Conservation (phyloP, 2,888 invertebrate species). For the Catocala sponsa region DNA sequence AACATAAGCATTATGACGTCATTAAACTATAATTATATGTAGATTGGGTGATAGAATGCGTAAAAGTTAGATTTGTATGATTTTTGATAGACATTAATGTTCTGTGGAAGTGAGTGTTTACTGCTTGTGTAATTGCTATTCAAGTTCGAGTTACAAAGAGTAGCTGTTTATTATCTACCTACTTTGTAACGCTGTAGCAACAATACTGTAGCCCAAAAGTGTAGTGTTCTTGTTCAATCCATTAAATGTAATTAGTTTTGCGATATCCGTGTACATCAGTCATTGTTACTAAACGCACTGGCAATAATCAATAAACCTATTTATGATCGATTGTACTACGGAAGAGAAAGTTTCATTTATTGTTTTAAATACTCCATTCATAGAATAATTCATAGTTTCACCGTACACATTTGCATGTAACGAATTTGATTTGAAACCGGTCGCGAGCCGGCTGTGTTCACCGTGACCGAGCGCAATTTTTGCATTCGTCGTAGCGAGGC, state of each 20-base stretch:
- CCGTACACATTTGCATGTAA: slow-evolving; percentile 13
- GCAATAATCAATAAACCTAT: slow-evolving; percentile 11
- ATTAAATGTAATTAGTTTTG: background rate
- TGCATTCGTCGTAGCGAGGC: slow-evolving; percentile 34
- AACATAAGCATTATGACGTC: slow-evolving; percentile 44
- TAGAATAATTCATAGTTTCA: slow-evolving; percentile 20
- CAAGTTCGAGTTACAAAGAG: too few species aligned
- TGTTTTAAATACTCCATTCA: slow-evolving; percentile 12
- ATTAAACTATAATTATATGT: slow-evolving; percentile 21
- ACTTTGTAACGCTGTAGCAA: too few species aligned
- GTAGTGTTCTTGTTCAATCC: too few species aligned
- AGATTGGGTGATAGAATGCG: background rate
- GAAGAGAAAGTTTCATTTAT: slow-evolving; percentile 18
- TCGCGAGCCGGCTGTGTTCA: slow-evolving; percentile 1
- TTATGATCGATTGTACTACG: slow-evolving; percentile 4
- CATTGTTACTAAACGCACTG: slow-evolving; percentile 1
- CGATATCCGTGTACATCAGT: background rate
- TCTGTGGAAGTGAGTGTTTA: slow-evolving; percentile 14
- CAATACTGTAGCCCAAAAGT: too few species aligned
- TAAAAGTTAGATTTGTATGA: slow-evolving; percentile 14
- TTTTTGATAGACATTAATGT: slow-evolving; percentile 8
- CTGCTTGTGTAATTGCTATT: background rate
- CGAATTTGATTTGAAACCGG: slow-evolving; percentile 17
- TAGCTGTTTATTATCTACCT: too few species aligned
- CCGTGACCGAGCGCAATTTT: slow-evolving; percentile 18